A percentile compares a stretch with the other conserved stretches of the same genome.
Conservation (phyloP, 2,113 vertebrate species). For the Sterrhoptilus dennistouni region DNA sequence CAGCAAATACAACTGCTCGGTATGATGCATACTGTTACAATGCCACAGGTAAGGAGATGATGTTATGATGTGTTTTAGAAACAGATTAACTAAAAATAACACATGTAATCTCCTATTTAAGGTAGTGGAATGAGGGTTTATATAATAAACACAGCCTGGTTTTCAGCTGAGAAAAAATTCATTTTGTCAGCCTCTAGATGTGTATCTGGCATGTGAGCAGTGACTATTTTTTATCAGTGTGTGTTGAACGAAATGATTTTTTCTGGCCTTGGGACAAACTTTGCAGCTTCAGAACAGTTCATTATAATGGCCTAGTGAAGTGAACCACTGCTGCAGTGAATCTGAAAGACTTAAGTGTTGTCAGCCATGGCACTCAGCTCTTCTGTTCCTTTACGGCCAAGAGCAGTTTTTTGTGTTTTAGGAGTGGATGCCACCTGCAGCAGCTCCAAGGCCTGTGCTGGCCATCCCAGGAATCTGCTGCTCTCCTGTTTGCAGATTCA, state of each 20-base stretch:
- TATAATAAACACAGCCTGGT: background rate
- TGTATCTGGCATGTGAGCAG: background rate
- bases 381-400: background rate
- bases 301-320: background rate
- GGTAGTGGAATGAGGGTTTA: background rate
- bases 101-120: background rate
- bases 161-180: background rate
- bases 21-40: conserved; percentile 88
- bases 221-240: background rate
- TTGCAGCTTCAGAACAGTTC: background rate
- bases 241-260: background rate
- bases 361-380: background rate
- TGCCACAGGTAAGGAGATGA: conserved; percentile 72
- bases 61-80: background rate
- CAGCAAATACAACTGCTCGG: background rate
- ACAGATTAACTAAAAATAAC: background rate
- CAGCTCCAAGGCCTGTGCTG: rapidly evolving
- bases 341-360: background rate
- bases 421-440: background rate
- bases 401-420: background rate
- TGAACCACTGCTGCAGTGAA: background rate
- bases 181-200: background rate
- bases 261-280: background rate
- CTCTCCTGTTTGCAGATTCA: background rate
- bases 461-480: background rate